A percentile compares a stretch with the other conserved stretches of the same genome.
These are phyloP conservation scores for Zophobas atratus DNA, from an alignment of 1,140 invertebrate species.

Conservation along the genomic window DNA sequence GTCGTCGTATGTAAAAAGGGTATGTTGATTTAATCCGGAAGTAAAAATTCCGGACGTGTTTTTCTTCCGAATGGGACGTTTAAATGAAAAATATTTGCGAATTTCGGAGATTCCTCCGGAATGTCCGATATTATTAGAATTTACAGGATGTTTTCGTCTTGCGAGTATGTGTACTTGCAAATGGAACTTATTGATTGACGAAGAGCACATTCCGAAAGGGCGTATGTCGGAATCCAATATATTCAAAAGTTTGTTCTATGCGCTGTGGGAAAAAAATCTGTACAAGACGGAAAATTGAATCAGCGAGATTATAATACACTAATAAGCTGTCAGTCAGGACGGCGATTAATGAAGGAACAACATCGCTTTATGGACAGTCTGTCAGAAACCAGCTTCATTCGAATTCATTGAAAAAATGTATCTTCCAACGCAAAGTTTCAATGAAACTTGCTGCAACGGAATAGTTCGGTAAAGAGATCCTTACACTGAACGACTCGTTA, in stretches of 20 bases:
- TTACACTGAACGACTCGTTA: too few relatives aligned
- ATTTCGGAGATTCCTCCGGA: constrained; percentile 23
- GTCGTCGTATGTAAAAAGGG: too few relatives aligned
- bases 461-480: too few relatives aligned
- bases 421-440: not conserved
- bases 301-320: constrained; percentile 28
- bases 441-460: too few relatives aligned
- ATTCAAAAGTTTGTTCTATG: constrained; percentile 20
- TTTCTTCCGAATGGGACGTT: constrained; percentile 15
- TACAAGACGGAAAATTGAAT: constrained; percentile 29
- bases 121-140: constrained; percentile 28
- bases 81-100: constrained; percentile 36
- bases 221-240: constrained; percentile 22
- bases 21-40: constrained; percentile 13
- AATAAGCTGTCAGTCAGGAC: constrained; percentile 13
- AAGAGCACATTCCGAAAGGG: constrained; percentile 16
- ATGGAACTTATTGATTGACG: constrained; percentile 19
- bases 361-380: not conserved
- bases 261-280: constrained; percentile 5
- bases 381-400: constrained; percentile 6
- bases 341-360: constrained; percentile 21
- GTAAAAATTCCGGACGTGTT: constrained; percentile 18
- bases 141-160: constrained; percentile 32
- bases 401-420: constrained; percentile 39
- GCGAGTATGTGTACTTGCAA: constrained; percentile 15